These are phyloP conservation scores for Mandrillus leucophaeus DNA, from an alignment of 2,113 vertebrate species.

Conservation along the genomic window DNA sequence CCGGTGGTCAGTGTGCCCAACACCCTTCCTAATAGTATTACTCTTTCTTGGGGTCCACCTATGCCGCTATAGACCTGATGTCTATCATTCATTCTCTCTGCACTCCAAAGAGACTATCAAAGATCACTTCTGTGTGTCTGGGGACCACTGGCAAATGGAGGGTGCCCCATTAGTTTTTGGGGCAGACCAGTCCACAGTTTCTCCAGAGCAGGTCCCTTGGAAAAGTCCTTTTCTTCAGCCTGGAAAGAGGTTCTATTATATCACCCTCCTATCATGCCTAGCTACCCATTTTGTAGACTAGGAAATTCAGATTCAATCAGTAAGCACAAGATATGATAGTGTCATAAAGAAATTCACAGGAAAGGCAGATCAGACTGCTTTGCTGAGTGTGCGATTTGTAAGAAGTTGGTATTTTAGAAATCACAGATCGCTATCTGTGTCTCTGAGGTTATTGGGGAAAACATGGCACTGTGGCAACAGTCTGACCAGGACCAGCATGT, in stretches of 20 bases:
- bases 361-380: neutral
- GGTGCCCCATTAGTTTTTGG: neutral
- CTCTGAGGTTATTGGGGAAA: neutral
- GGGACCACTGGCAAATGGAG: neutral
- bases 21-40: neutral
- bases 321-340: neutral
- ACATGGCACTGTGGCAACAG: neutral
- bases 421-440: neutral
- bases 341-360: neutral
- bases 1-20: neutral
- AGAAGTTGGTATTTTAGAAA: neutral
- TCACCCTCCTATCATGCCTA: neutral
- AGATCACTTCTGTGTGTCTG: neutral
- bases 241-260: neutral
- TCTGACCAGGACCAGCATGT: neutral
- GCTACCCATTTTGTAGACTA: neutral
- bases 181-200: neutral
- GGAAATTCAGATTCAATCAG: neutral
- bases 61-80: neutral
- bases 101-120: neutral
- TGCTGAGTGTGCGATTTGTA: neutral
- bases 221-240: neutral
- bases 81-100: neutral
- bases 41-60: neutral
- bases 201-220: neutral